phyloP scores from a whole-genome alignment of 92 coral and sea anemone species.

The Porites lobata region DNA sequence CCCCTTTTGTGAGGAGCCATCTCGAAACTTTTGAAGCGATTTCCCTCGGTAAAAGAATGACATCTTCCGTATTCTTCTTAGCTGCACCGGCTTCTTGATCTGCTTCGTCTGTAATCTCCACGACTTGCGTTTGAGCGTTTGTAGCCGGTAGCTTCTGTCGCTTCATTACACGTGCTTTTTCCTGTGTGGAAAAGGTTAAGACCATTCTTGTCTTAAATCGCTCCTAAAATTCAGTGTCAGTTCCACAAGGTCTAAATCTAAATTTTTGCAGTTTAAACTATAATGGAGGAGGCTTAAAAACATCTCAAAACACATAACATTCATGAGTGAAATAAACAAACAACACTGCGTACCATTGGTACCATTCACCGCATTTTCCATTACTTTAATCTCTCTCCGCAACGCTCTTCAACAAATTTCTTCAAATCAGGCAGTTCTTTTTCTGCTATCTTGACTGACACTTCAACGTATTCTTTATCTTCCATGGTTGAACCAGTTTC shows the following conservation, averaged over 20 bases:
- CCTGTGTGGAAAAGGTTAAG: constrained; percentile 3
- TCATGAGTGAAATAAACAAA: neutral
- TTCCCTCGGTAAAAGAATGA: neutral
- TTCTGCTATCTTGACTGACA: neutral
- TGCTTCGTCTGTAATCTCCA: neutral
- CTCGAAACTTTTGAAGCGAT: neutral
- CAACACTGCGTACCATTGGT: neutral
- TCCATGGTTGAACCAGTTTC: constrained; percentile 3
- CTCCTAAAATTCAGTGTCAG: neutral
- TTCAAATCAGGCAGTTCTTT: constrained; percentile 1
- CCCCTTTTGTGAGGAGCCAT: constrained; percentile 4
- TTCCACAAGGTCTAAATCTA: constrained; percentile 4
- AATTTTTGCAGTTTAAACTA: neutral
- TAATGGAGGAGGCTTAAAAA: neutral
- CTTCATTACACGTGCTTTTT: constrained; percentile 6
- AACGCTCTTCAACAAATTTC: neutral
- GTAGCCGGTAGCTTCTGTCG: neutral
- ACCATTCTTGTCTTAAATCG: neutral
- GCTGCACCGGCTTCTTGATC: neutral
- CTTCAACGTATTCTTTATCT: neutral
- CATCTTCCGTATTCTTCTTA: neutral
- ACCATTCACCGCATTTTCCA: neutral
- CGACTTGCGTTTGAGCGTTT: neutral
- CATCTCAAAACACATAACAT: neutral
- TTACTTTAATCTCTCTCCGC: constrained; percentile 1